Conservation (phyloP, 2,797 vertebrate genomes). For the Mormyrops attenuatus region DNA sequence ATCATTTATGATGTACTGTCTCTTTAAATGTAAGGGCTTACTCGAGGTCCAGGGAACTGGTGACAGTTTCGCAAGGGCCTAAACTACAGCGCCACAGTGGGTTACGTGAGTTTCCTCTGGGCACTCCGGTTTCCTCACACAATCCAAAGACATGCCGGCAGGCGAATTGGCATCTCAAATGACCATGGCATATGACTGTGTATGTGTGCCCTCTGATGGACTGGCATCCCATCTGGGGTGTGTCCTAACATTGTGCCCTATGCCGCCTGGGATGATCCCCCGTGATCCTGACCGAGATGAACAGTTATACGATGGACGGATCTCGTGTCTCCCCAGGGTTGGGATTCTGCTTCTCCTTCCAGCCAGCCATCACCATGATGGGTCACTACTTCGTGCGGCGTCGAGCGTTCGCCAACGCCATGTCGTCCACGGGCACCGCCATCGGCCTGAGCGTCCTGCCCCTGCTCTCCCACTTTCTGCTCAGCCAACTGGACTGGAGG, state of each 20-base stretch:
- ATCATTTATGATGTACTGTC: neutral
- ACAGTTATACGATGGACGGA: neutral
- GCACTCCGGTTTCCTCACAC: neutral
- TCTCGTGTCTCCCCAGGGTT: slow-evolving; percentile 62
- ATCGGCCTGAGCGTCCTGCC: slow-evolving; percentile 79
- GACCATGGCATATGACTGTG: neutral
- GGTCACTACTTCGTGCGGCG: slow-evolving; percentile 83
- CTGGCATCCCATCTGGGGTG: neutral
- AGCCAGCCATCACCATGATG: slow-evolving; percentile 79
- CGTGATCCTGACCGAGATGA: neutral
- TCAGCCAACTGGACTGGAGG: slow-evolving; percentile 80
- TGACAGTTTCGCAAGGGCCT: neutral
- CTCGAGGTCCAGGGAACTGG: neutral
- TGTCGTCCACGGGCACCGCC: slow-evolving; percentile 82
- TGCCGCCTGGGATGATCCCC: neutral
- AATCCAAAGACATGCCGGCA: neutral
- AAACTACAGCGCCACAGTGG: neutral
- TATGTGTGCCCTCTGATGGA: neutral
- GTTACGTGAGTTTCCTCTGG: neutral
- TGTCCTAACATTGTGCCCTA: neutral
- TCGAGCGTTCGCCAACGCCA: slow-evolving; percentile 73
- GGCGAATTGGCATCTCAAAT: neutral
- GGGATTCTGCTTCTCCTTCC: slow-evolving; percentile 88
- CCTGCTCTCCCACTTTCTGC: slow-evolving; percentile 73
- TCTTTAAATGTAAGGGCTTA: neutral